phyloP scores from a whole-genome alignment of 2,888 invertebrate genomes.

The Zootermopsis nevadensis region DNA sequence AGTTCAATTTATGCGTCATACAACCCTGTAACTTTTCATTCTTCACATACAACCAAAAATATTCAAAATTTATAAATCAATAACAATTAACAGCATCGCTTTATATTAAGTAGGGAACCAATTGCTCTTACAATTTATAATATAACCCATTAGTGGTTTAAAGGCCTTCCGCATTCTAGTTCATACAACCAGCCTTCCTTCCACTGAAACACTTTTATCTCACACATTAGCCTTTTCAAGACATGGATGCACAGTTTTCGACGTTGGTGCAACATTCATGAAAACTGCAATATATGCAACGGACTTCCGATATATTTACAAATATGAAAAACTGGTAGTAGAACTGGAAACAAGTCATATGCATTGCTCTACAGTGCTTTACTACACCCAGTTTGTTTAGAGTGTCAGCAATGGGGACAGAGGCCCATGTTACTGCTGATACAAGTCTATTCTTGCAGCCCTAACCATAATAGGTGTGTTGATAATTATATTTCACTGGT shows the following conservation, averaged over 20 bases:
- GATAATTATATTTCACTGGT: too few species aligned
- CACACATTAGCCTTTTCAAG: not conserved
- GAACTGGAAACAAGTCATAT: not conserved
- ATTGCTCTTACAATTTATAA: not conserved
- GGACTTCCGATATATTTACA: too few species aligned
- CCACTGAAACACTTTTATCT: not conserved
- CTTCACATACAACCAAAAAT: too few species aligned
- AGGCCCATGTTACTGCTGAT: too few species aligned
- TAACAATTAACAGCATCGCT: not conserved
- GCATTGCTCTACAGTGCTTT: not conserved
- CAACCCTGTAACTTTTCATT: not conserved
- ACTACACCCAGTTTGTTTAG: not conserved
- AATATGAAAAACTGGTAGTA: not conserved
- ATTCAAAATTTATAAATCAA: not conserved
- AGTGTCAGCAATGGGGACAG: too few species aligned
- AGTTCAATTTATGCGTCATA: slow-evolving; percentile 22
- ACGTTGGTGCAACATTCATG: not conserved
- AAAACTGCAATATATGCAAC: too few species aligned
- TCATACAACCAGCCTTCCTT: not conserved
- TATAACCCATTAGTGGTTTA: not conserved
- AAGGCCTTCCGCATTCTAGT: not conserved
- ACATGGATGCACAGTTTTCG: not conserved
- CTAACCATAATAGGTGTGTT: too few species aligned
- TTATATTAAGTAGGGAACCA: not conserved
- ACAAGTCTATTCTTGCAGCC: too few species aligned